These are phyloP conservation scores for Ramphastos sulfuratus DNA, from an alignment of 2,113 vertebrate species.

Conservation along the genomic window DNA sequence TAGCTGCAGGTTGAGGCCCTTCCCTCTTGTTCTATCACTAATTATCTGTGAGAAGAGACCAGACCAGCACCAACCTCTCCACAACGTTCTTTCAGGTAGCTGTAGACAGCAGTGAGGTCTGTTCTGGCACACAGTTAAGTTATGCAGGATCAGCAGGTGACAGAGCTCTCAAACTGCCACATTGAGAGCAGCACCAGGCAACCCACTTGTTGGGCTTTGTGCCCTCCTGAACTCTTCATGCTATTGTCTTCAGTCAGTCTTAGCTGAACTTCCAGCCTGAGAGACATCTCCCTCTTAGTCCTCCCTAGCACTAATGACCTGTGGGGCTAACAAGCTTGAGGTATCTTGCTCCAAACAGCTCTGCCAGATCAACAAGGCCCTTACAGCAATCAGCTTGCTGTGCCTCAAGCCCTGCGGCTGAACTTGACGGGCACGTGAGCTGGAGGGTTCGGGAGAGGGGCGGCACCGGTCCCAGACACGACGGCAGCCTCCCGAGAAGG, in stretches of 20 bases:
- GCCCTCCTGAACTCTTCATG: rapidly evolving
- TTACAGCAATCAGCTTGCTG: not conserved
- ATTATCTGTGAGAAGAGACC: too few species aligned
- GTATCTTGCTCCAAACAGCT: not conserved
- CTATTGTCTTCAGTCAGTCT: not conserved
- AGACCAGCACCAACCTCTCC: too few species aligned
- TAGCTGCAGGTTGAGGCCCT: too few species aligned
- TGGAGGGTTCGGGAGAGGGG: not conserved
- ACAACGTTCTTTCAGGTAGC: too few species aligned
- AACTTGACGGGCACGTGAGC: not conserved
- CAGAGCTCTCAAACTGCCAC: not conserved
- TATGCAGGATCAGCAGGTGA: not conserved
- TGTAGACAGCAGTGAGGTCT: too few species aligned
- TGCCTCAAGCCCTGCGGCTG: not conserved
- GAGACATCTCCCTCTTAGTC: not conserved
- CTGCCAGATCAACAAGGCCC: not conserved
- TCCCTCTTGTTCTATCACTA: too few species aligned
- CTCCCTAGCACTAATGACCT: not conserved
- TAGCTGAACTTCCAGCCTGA: not conserved
- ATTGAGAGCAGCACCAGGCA: not conserved
- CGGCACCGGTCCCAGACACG: not conserved
- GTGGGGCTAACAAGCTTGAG: not conserved
- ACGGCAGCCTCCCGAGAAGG: not conserved
- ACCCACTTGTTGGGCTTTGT: rapidly evolving
- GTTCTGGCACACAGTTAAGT: not conserved